Evolutionary conservation across 2,113 vertebrate genomes (phyloP), one percentile per base, ranked within the genome.

Genomic region (Misgurnus anguillicaudatus): DNA sequence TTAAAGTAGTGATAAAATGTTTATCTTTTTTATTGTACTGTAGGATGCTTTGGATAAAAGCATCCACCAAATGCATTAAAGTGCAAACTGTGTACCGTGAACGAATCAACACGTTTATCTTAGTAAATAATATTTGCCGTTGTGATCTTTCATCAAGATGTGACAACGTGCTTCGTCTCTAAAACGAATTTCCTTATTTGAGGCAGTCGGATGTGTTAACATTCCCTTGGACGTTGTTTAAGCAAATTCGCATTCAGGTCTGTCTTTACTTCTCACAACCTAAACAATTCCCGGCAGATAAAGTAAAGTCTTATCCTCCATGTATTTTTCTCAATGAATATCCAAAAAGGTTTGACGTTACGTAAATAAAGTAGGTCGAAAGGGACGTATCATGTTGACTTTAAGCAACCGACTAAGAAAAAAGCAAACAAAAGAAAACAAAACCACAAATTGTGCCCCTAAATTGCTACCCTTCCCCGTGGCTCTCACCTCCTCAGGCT

Each of bases 401-500:
- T 17, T 17, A 55, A 17, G 16, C 51, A 55, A 55, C 16, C 6
- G 8, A 19, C 8, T 45, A 72, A 63, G 17, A 63, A n/a, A 31
- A 19, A 57, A 61, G 39, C 57, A 71, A 76, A 62, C 64, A 63
- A 13, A 41, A 58, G 5, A n/a, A 14, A 11, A 16, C 11, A 19
- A 36, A 65, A 19, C 51, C 55, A 6, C 48, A 41, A 41, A 65
- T 19, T 57, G 6, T 57, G 16, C 63, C 63, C 14, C 13, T 66
- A 71, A 36, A 75, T 75, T 62, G 58, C 19, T 75, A 24, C 58
- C 61, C n/a, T 74, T 74, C 55, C 55, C 13, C 24, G 17, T 24
- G 48, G 19, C 57, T n/a, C 63, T 75, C 66, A 42, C 14, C 45
- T 53, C n/a, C 60, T 19, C 21, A 4, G 66, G 14, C 53, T 38